Evolutionary conservation across 2,888 invertebrate species (phyloP).

Genomic region (Andrena flavipes): DNA sequence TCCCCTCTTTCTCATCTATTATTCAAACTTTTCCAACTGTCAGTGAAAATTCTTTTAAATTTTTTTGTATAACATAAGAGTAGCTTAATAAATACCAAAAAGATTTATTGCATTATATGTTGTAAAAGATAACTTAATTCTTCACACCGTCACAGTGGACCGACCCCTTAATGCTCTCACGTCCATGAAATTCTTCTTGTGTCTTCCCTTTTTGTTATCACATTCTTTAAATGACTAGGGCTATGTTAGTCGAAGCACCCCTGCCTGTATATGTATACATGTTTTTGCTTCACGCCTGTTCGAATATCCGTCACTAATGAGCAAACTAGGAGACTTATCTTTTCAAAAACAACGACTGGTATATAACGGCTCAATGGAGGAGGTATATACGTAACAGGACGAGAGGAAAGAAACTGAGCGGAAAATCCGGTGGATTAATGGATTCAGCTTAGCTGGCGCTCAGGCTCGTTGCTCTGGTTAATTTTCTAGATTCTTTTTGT

Average conservation of each 20-base stretch:
- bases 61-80: no score
- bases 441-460: slow-evolving; percentile 8
- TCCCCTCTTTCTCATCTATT: no score
- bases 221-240: slow-evolving; percentile 1
- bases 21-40: no score
- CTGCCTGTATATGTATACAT: slow-evolving; percentile 21
- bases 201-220: no score
- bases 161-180: no score
- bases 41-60: no score
- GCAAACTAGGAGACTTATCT: slow-evolving; percentile 61
- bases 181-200: no score
- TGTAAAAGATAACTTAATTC: no score
- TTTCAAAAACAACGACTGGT: slow-evolving; percentile 52
- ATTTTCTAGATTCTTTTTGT: slow-evolving; percentile 13
- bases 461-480: slow-evolving; percentile 12
- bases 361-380: slow-evolving; percentile 64
- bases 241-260: background rate
- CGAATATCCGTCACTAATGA: slow-evolving; percentile 73
- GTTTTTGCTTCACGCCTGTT: slow-evolving; percentile 76
- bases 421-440: slow-evolving; percentile 34
- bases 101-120: no score
- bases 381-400: background rate
- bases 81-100: no score
- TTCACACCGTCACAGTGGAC: no score
- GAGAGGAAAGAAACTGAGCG: slow-evolving; percentile 8